Evolutionary conservation across 2,888 invertebrate genomes (phyloP).

Genomic region (Didymodactylos carnosus): DNA sequence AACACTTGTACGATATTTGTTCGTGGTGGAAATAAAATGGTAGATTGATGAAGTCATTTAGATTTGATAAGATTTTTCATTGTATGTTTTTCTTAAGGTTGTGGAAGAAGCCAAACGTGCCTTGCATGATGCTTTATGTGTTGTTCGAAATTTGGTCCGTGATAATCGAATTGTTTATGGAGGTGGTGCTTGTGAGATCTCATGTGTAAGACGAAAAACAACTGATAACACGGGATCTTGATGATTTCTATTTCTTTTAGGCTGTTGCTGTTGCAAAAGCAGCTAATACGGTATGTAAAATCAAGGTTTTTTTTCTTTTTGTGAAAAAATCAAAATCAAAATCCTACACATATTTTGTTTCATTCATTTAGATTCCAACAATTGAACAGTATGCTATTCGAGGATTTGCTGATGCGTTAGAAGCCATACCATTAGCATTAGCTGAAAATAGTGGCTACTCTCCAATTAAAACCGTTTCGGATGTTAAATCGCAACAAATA

Average conservation of each 20-base stretch:
- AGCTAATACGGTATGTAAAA: constrained; percentile 46
- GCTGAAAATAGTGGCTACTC: constrained; percentile 87
- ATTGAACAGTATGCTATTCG: constrained; percentile 92
- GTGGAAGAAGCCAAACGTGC: constrained; percentile 51
- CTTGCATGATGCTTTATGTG: constrained; percentile 54
- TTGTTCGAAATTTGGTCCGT: constrained; percentile 49
- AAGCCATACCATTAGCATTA: constrained; percentile 74
- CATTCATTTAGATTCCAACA: constrained; percentile 41
- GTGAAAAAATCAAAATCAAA: neutral
- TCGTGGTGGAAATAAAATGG: constrained; percentile 70
- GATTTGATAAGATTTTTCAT: neutral
- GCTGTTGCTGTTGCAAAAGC: constrained; percentile 68
- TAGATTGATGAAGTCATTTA: constrained; percentile 26
- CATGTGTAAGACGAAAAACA: too few relatives aligned
- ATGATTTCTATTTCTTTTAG: too few relatives aligned
- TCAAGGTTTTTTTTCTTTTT: too few relatives aligned
- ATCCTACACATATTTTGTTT: neutral
- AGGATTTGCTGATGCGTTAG: constrained; percentile 81
- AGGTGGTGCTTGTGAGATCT: constrained; percentile 85
- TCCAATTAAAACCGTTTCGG: constrained; percentile 65
- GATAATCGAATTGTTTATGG: constrained; percentile 73
- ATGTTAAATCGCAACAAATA: constrained; percentile 69
- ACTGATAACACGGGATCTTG: too few relatives aligned
- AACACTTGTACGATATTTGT: constrained; percentile 89
- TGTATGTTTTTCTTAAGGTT: neutral